A percentile compares a stretch with the other conserved stretches of the same genome.
phyloP scores from a whole-genome alignment of 2,113 vertebrate species.

The Tichodroma muraria region DNA sequence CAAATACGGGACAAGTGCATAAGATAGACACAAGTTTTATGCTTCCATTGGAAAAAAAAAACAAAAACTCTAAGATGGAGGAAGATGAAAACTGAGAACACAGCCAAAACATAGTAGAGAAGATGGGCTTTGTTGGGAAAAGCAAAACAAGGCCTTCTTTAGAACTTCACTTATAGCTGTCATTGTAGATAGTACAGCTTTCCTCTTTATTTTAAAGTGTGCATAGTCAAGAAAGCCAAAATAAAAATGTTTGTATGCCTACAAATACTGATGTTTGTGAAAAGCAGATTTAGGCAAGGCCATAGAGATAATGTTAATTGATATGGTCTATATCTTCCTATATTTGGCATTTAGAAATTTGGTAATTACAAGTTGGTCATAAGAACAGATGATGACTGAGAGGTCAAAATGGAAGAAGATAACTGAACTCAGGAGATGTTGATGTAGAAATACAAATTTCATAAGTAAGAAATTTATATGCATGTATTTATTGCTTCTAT shows the following conservation, averaged over 20 bases:
- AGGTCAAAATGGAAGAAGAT: not conserved
- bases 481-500: not conserved
- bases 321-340: not conserved
- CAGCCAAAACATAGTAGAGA: not conserved
- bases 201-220: not conserved
- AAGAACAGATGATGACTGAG: not conserved
- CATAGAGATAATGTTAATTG: not conserved
- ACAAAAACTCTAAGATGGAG: not conserved
- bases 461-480: not conserved
- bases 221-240: not conserved
- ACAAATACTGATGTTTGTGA: not conserved
- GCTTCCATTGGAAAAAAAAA: not conserved
- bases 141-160: not conserved
- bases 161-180: not conserved
- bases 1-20: not conserved
- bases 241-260: not conserved
- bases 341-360: not conserved
- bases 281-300: not conserved
- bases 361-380: not conserved
- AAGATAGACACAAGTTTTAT: not conserved
- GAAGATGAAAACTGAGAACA: not conserved
- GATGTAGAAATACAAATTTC: not conserved
- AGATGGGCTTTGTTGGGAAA: not conserved
- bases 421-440: not conserved
- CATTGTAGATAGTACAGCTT: not conserved